These are phyloP conservation scores for Ardeotis arabs DNA, from an alignment of 2,113 vertebrate genomes.

Conservation along the genomic window DNA sequence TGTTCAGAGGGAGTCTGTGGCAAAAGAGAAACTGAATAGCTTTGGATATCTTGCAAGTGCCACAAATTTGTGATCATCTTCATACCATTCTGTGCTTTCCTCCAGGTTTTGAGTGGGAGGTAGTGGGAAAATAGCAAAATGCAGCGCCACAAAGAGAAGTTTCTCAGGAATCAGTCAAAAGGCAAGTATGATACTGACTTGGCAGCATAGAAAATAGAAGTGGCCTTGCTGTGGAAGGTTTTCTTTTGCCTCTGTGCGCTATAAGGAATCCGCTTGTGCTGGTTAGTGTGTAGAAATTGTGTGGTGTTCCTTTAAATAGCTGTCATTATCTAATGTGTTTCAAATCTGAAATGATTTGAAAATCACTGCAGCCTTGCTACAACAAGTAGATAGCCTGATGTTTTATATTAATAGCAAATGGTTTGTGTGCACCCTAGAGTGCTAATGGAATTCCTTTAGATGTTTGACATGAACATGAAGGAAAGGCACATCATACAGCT, in stretches of 20 bases:
- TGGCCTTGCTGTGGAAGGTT: background rate
- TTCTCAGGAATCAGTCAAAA: background rate
- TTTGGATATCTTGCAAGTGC: background rate
- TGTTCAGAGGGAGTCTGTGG: background rate
- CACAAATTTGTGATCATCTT: background rate
- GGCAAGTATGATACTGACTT: background rate
- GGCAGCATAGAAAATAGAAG: background rate
- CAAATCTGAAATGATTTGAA: background rate
- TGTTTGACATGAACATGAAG: background rate
- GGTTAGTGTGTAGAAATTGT: background rate
- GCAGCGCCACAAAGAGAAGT: background rate
- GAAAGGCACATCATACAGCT: background rate
- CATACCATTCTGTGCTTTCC: background rate
- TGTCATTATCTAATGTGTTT: background rate
- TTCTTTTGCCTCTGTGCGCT: background rate
- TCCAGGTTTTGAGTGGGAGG: background rate
- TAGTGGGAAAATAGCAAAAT: background rate
- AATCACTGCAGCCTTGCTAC: background rate
- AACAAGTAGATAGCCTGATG: background rate
- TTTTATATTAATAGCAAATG: background rate
- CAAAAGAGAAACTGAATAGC: background rate
- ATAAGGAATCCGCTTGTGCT: background rate
- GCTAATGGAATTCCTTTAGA: background rate
- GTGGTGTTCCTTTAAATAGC: background rate
- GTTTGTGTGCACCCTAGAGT: background rate